phyloP scores from a whole-genome alignment of 2,797 vertebrate species.

The Pangasius mekongensis region DNA sequence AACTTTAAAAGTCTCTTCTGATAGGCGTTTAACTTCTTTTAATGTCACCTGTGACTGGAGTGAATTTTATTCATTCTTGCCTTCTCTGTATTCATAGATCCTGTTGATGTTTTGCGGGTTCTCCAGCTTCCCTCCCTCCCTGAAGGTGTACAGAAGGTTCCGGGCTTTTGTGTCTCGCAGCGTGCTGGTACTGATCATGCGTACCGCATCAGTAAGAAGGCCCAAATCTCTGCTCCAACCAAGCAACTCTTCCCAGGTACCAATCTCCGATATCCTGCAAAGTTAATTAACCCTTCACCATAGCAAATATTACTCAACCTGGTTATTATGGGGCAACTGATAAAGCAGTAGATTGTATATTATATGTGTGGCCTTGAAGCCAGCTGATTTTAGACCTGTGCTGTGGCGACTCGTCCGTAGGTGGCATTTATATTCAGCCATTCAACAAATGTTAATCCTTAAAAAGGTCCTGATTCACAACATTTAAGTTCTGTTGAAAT shows the following conservation, averaged over 20 bases:
- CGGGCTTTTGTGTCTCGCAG: conserved; percentile 82
- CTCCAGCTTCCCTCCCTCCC: conserved; percentile 86
- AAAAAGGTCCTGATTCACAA: not conserved
- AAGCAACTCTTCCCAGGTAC: conserved; percentile 90
- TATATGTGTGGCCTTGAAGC: not conserved
- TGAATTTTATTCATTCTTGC: not conserved
- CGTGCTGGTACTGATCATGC: conserved; percentile 79
- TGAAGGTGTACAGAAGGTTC: conserved; percentile 83
- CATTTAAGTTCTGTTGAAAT: not conserved
- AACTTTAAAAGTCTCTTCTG: not conserved
- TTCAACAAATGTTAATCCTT: not conserved
- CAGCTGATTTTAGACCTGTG: not conserved
- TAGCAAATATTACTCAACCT: not conserved
- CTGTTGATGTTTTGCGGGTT: conserved; percentile 83
- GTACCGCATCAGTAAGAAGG: conserved; percentile 84
- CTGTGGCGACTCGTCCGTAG: no score
- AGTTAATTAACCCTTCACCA: not conserved
- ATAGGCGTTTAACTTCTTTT: not conserved
- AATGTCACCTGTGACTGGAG: not conserved
- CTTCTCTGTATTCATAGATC: conserved; percentile 62
- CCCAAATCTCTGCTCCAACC: conserved; percentile 91
- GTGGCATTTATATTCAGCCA: no score
- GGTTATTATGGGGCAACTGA: not conserved
- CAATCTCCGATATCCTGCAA: not conserved
- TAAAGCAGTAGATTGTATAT: not conserved